phyloP scores from a whole-genome alignment of 2,113 vertebrate genomes.

The Apistogramma diplotaenia region DNA sequence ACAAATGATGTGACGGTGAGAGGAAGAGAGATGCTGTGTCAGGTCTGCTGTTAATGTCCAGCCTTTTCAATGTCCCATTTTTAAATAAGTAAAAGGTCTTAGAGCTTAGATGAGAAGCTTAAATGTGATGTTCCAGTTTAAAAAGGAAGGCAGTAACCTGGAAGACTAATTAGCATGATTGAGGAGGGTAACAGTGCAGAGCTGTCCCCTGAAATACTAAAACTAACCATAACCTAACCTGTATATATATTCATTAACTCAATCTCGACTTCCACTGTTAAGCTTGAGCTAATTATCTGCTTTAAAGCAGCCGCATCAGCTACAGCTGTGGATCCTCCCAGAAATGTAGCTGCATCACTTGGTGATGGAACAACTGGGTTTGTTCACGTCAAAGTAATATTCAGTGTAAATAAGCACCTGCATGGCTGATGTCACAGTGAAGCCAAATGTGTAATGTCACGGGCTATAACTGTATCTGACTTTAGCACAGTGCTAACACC shows the following conservation, averaged over 20 bases:
- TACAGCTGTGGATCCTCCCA: rapidly evolving
- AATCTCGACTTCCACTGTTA: neutral
- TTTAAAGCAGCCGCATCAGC: too few relatives aligned
- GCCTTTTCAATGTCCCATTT: neutral
- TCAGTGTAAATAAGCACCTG: neutral
- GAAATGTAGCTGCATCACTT: neutral
- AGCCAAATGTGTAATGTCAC: neutral
- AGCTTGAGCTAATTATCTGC: neutral
- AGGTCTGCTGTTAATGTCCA: conserved; percentile 2
- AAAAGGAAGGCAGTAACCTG: neutral
- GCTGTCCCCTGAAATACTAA: rapidly evolving
- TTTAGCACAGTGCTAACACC: too few relatives aligned
- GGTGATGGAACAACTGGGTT: neutral
- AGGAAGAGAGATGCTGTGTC: conserved; percentile 19
- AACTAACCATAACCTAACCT: neutral
- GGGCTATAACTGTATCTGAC: too few relatives aligned
- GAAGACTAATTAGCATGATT: neutral
- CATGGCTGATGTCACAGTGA: rapidly evolving
- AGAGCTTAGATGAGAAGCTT: neutral
- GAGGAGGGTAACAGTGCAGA: neutral
- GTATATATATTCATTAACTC: neutral
- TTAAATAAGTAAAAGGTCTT: neutral
- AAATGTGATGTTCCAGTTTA: neutral
- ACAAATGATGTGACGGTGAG: conserved; percentile 22
- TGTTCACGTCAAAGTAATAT: neutral